phyloP scores from a whole-genome alignment of 2,888 invertebrate species.

The Hemistola chrysoprasaria region DNA sequence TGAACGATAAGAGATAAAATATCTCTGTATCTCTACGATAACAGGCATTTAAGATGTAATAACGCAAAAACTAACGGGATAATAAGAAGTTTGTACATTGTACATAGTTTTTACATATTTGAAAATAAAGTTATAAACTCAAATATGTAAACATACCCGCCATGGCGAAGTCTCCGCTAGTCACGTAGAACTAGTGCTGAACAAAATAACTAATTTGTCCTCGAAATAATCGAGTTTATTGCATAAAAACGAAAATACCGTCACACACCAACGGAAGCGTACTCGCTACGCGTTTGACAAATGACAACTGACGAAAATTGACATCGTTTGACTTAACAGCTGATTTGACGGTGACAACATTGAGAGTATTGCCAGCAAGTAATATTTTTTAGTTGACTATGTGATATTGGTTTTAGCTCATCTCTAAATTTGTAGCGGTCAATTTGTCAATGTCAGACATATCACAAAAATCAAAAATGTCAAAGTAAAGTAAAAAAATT shows the following conservation, averaged over 20 bases:
- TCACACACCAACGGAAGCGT: slow-evolving; percentile 12
- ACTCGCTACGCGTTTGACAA: slow-evolving; percentile 19
- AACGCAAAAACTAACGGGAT: neutral
- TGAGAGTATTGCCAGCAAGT: too few relatives aligned
- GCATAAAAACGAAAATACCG: slow-evolving; percentile 5
- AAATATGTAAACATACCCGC: slow-evolving; percentile 50
- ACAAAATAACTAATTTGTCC: slow-evolving; percentile 5
- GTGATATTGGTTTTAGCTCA: too few relatives aligned
- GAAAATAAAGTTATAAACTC: slow-evolving; percentile 5
- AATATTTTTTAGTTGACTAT: too few relatives aligned
- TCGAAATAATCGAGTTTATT: slow-evolving; percentile 22
- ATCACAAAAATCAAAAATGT: neutral
- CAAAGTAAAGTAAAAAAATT: slow-evolving; percentile 38
- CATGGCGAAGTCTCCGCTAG: slow-evolving; percentile 42
- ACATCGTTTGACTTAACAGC: neutral
- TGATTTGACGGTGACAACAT: neutral
- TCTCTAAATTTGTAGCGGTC: neutral
- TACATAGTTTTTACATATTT: too few relatives aligned
- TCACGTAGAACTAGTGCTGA: slow-evolving; percentile 28
- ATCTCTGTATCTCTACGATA: slow-evolving; percentile 2
- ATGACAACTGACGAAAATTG: slow-evolving; percentile 6
- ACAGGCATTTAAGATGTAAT: neutral
- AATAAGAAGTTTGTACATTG: neutral
- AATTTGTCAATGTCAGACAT: neutral
- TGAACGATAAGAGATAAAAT: slow-evolving; percentile 5